Evolutionary conservation across 2,888 invertebrate species (phyloP).

Genomic region (Phlogophora meticulosa): DNA sequence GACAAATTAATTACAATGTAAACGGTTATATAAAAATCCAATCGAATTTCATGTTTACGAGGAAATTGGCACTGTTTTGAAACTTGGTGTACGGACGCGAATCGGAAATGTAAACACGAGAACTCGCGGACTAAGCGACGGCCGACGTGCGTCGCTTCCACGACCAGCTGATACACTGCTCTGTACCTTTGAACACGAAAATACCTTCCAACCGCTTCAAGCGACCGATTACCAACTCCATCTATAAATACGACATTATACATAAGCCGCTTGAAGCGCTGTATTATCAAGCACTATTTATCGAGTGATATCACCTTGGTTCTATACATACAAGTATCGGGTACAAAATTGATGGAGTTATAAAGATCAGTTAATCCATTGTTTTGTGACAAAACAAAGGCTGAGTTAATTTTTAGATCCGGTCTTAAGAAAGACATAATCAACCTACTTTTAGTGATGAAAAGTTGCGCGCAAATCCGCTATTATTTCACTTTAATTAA

Average conservation of each 20-base stretch:
- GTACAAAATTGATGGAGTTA: constrained; percentile 51
- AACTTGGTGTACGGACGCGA: constrained; percentile 45
- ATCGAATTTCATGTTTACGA: constrained; percentile 45
- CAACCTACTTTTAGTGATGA: constrained; percentile 27
- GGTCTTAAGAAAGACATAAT: constrained; percentile 41
- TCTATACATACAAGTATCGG: constrained; percentile 55
- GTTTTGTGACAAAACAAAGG: constrained; percentile 52
- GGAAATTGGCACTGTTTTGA: constrained; percentile 61
- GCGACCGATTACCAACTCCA: constrained; percentile 61
- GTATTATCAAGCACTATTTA: constrained; percentile 49
- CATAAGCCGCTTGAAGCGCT: constrained; percentile 69
- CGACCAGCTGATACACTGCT: constrained; percentile 81
- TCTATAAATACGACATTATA: constrained; percentile 48
- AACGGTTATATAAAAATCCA: constrained; percentile 43
- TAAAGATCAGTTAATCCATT: constrained; percentile 58
- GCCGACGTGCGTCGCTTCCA: constrained; percentile 78
- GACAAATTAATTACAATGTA: constrained; percentile 53
- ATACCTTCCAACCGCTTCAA: constrained; percentile 74
- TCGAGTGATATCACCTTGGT: constrained; percentile 63
- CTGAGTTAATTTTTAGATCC: constrained; percentile 54
- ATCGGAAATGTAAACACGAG: constrained; percentile 71
- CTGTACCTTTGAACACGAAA: constrained; percentile 71
- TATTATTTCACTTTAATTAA: constrained; percentile 33
- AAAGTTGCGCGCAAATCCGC: constrained; percentile 21
- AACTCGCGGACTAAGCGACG: constrained; percentile 72